Evolutionary conservation across 2,113 vertebrate genomes (phyloP).

Genomic region (Glaucidium brasilianum): DNA sequence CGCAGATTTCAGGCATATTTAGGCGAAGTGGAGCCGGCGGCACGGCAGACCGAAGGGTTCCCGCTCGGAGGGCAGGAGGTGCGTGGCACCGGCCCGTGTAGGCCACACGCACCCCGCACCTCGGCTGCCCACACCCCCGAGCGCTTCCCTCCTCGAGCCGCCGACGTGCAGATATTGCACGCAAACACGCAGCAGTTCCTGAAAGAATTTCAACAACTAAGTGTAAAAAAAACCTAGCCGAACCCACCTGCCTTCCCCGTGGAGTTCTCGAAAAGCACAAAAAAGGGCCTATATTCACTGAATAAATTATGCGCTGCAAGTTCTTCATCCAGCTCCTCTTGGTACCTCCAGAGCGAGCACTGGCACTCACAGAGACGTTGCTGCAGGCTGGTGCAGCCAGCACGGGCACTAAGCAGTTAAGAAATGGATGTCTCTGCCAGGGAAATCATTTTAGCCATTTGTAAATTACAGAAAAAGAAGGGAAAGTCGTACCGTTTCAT

Average conservation of each 20-base stretch:
- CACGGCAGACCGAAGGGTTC: accelerated
- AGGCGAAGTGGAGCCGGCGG: neutral
- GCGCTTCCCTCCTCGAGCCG: neutral
- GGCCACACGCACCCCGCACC: accelerated
- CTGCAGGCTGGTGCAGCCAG: neutral
- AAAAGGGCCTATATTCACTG: neutral
- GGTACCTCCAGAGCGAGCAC: accelerated
- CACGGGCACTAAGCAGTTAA: neutral
- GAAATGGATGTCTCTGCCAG: neutral
- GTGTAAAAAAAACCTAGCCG: neutral
- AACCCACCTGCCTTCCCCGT: neutral
- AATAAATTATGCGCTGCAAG: neutral
- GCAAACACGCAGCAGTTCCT: neutral
- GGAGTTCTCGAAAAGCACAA: neutral
- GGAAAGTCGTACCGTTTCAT: neutral
- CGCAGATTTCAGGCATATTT: neutral
- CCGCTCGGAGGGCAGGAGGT: neutral
- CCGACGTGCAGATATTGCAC: accelerated
- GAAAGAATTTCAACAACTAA: neutral
- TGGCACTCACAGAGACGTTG: neutral
- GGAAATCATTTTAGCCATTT: neutral
- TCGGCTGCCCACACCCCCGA: accelerated
- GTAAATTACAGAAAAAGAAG: neutral
- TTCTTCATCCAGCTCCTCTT: neutral
- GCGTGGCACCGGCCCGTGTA: neutral